Base-by-base conservation (phyloP, 2,888 invertebrate genomes). In the Clostera curtula region DNA sequence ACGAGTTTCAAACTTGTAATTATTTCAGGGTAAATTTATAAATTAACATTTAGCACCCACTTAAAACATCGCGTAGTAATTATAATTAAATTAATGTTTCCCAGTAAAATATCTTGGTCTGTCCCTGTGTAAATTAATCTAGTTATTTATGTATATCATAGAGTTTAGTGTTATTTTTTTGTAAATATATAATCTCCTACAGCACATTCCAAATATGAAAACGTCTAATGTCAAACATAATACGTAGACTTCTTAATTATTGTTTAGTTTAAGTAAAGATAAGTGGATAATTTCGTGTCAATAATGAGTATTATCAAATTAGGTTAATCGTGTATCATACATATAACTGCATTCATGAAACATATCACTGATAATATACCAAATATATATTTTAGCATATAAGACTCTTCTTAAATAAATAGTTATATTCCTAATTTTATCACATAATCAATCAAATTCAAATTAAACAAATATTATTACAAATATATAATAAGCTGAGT, bases 151-250 rank as follows among this genome's bases (percentile, higher is more conserved):
- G n/a, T 1, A 12, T 6, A 7, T 2, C 9, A 7, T 4, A 15
- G 15, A 22, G n/a, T 13, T 8, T n/a, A 13, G 8, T 7, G 8
- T 19, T 17, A 24, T 10, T 18, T 20, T 40, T 33, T 24, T 59
- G 62, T 67, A 68, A 40, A 69, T 70, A 60, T 40, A 35, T 42
- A 58, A 65, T 67, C 62, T 70, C 69, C 70, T 74, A 49, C 73
- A 77, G 82, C 82, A 57, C 80, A 82, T 82, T 82, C 82, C 82
- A 80, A 82, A 82, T 33, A 25, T 3, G 18, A 21, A 28, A 24
- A 35, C 40, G 43, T 34, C n/a, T 43, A 54, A 55, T 74, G 74
- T 75, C 2, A 56, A 58, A 75, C 75, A 67, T 64, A 62, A 53
- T 31, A 33, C 46, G 56, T 51, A 31, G 26, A 19, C 6, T n/a